phyloP scores from a whole-genome alignment of 2,113 vertebrate species.

The Albula glossodonta region DNA sequence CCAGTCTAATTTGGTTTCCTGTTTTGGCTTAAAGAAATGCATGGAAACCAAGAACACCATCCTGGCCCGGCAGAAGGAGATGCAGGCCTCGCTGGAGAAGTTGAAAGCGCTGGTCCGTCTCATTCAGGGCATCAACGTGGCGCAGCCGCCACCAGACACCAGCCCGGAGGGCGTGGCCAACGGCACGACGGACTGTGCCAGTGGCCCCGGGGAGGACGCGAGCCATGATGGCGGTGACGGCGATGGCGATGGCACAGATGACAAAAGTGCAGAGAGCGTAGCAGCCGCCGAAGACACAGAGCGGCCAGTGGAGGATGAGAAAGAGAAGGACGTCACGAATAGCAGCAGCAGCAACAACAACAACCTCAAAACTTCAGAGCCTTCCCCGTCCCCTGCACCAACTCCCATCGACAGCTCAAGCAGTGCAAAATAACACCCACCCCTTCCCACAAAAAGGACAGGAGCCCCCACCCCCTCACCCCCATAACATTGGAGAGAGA shows the following conservation, averaged over 20 bases:
- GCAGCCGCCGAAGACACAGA: slow-evolving; percentile 19
- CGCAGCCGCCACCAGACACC: slow-evolving; percentile 67
- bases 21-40: slow-evolving; percentile 73
- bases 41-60: slow-evolving; percentile 86
- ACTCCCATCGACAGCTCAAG: slow-evolving; percentile 53
- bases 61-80: slow-evolving; percentile 84
- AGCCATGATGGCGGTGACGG: slow-evolving; percentile 4
- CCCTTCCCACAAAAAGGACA: slow-evolving; percentile 26
- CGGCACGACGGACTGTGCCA: slow-evolving; percentile 58
- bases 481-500: neutral
- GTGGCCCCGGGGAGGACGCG: slow-evolving; percentile 49
- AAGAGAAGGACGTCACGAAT: slow-evolving; percentile 44
- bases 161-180: slow-evolving; percentile 67
- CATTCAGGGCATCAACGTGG: slow-evolving; percentile 84
- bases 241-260: slow-evolving; percentile 17
- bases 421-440: slow-evolving; percentile 81
- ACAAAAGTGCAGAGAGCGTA: slow-evolving; percentile 5
- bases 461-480: neutral
- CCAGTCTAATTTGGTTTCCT: neutral
- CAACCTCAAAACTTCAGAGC: slow-evolving; percentile 45
- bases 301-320: slow-evolving; percentile 9
- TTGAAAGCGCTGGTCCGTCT: slow-evolving; percentile 84
- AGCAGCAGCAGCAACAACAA: slow-evolving; percentile 69
- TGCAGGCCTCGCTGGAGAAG: slow-evolving; percentile 88
- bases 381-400: slow-evolving; percentile 37